Conservation (phyloP, 1,140 invertebrate genomes). For the Protaetia brevitarsis region DNA sequence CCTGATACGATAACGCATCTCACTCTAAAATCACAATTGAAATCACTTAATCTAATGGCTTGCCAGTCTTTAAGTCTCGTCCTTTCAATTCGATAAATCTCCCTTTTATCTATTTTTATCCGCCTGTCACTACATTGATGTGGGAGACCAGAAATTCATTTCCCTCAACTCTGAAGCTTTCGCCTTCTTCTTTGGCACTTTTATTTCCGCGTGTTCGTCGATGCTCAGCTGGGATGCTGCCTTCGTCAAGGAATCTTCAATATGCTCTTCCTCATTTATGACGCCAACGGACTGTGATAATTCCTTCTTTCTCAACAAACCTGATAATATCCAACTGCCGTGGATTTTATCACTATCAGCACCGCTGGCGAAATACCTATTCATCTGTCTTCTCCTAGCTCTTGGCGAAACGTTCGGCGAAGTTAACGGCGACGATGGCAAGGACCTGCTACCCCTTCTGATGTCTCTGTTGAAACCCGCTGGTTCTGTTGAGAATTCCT, state of each 20-base stretch:
- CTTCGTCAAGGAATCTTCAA: slow-evolving; percentile 27
- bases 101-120: neutral
- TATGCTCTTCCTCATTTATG: slow-evolving; percentile 47
- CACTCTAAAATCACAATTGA: slow-evolving; percentile 8
- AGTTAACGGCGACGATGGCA: slow-evolving; percentile 64
- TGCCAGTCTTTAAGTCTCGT: neutral
- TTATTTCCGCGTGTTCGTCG: slow-evolving; percentile 25
- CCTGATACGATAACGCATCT: neutral
- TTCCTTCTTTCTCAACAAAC: slow-evolving; percentile 49
- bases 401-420: slow-evolving; percentile 62
- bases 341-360: slow-evolving; percentile 50
- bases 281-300: slow-evolving; percentile 53
- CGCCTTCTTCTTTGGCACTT: slow-evolving; percentile 42
- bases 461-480: slow-evolving; percentile 45
- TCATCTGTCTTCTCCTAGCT: slow-evolving; percentile 51
- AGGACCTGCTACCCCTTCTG: slow-evolving; percentile 63
- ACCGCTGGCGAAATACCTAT: slow-evolving; percentile 54
- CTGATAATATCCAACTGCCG: slow-evolving; percentile 54
- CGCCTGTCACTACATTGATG: slow-evolving; percentile 69
- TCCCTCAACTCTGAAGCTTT: slow-evolving; percentile 72
- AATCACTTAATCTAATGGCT: neutral
- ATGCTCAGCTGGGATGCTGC: slow-evolving; percentile 31
- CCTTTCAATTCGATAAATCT: neutral
- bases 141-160: slow-evolving; percentile 82
- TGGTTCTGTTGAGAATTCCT: slow-evolving; percentile 32